Evolutionary conservation across 2,888 invertebrate species (phyloP).

Genomic region (Bombylius discolor): DNA sequence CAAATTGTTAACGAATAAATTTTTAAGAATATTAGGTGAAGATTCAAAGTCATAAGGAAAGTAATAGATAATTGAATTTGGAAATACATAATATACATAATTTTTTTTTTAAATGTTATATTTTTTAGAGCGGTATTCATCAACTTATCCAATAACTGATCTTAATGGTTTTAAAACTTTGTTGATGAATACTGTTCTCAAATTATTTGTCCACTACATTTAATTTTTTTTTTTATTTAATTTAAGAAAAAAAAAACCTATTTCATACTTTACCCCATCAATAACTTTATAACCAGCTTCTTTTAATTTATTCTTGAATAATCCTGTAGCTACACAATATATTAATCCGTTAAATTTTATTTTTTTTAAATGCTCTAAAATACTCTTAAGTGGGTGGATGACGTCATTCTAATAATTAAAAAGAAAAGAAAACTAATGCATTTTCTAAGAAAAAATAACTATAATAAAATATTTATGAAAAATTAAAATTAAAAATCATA

Average conservation of each 20-base stretch:
- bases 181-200: no score
- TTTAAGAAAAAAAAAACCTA: neutral
- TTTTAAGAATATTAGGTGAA: no score
- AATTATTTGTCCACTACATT: no score
- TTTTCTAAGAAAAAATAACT: neutral
- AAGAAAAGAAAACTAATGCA: neutral
- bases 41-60: no score
- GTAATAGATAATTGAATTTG: no score
- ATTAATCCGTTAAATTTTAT: conserved; percentile 39
- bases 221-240: neutral
- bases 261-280: conserved; percentile 29
- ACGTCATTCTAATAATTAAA: conserved; percentile 18
- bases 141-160: no score
- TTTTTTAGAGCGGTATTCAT: no score
- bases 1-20: no score
- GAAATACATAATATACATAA: no score
- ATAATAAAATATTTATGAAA: neutral
- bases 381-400: conserved; percentile 35
- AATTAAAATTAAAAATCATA: conserved; percentile 5
- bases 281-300: conserved; percentile 35
- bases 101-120: no score
- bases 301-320: conserved; percentile 28
- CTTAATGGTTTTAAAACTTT: no score
- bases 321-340: conserved; percentile 32
- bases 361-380: conserved; percentile 37